Evolutionary conservation across 2,113 vertebrate species (phyloP).

Genomic region (Salvelinus namaycush): DNA sequence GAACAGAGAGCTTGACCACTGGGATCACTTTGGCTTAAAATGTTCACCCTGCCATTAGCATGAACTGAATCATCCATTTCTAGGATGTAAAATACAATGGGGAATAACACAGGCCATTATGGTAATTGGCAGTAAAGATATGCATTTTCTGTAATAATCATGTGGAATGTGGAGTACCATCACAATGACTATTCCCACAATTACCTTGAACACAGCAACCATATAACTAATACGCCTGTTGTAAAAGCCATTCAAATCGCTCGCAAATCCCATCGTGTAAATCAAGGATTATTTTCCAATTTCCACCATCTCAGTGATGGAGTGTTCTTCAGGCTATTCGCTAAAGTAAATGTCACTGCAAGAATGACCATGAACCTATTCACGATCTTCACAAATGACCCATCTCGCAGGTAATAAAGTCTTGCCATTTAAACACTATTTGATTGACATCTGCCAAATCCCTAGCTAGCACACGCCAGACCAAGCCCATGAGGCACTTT

Average conservation of each 20-base stretch:
- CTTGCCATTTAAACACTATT: conserved; percentile 42
- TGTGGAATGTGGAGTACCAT: conserved; percentile 17
- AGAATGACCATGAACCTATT: too few species aligned
- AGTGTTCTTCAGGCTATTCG: too few species aligned
- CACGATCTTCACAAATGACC: too few species aligned
- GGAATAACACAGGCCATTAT: conserved; percentile 24
- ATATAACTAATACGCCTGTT: conserved; percentile 40
- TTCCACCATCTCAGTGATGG: too few species aligned
- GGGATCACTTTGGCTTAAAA: conserved; percentile 4
- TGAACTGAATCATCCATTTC: conserved; percentile 1
- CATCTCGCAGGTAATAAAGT: conserved; percentile 22
- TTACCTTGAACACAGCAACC: conserved; percentile 21
- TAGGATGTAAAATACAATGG: neutral
- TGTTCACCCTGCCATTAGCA: conserved; percentile 11
- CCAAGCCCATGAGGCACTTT: neutral
- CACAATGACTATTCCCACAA: neutral
- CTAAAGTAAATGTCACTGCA: too few species aligned
- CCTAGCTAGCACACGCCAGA: conserved; percentile 18
- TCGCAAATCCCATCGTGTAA: neutral
- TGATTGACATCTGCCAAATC: conserved; percentile 48
- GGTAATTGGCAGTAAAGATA: conserved; percentile 1
- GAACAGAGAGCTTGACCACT: neutral
- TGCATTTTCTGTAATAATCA: conserved; percentile 37
- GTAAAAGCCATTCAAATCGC: conserved; percentile 2
- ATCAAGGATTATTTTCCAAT: too few species aligned